Evolutionary conservation across 1,140 invertebrate genomes (phyloP), one percentile per base, ranked within the genome.

Genomic region (Drosophila serrata): DNA sequence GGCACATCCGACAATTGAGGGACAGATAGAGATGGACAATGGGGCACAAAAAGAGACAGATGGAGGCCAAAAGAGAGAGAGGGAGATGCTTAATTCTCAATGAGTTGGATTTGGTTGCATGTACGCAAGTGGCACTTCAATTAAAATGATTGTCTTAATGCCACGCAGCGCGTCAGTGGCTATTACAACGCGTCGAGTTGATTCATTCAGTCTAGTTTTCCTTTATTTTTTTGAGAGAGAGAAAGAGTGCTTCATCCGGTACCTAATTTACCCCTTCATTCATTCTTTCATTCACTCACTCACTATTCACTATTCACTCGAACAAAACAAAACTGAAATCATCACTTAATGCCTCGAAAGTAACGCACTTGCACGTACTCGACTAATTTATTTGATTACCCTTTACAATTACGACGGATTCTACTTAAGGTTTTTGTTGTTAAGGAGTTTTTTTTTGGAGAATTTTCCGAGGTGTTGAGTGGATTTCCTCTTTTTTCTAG

Each of bases 141-240:
- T 88, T 82, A 88, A 88, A 88, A 88, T 88, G 80, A 88, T 88
- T 88, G 84, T 88, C 85, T 82, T 84, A 84, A 84, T 88, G 80
- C 53, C 65, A 60, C 46, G 40, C 64, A 68, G 45, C 55, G 43
- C 77, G 27, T 46, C 73, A 75, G 63, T 53, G 70, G 63, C 68
- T 60, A 74, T 82, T 78, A 82, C 64, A 84, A 64, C 48, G 67
- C 76, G 69, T 68, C 70, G 57, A 87, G 82, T 86, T 85, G 74
- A 84, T 79, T 82, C 70, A 75, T 65, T 75, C 72, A 76, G 72
- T 81, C 61, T 45, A 65, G 56, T 70, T 75, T 39, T 43, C 13
- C 33, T 13, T 48, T 49, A 64, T 59, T 58, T 39, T 72, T 70
- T 45, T 69, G 2, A 9, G 40, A n/a, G 6, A 51, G 61, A 59